phyloP scores from a whole-genome alignment of 2,113 vertebrate species.

The Ariopsis seemanni region DNA sequence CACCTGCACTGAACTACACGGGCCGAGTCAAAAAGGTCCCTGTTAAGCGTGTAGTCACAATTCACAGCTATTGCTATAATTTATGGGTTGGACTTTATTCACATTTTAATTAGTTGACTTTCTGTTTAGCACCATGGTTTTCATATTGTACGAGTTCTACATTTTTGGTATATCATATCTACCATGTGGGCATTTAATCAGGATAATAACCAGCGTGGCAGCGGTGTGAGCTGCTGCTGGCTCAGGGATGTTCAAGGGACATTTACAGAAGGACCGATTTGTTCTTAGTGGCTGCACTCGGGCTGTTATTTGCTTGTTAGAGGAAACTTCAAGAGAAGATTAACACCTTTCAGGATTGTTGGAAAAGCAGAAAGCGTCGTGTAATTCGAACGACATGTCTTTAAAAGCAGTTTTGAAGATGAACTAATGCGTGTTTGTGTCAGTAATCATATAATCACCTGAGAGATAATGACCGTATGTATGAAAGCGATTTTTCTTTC shows the following conservation, averaged over 20 bases:
- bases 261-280: slow-evolving; percentile 24
- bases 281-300: slow-evolving; percentile 3
- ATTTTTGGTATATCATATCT: neutral
- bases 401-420: slow-evolving; percentile 4
- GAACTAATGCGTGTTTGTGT: neutral
- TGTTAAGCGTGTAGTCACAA: neutral
- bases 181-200: neutral
- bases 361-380: neutral
- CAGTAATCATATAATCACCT: neutral
- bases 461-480: neutral
- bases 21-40: neutral
- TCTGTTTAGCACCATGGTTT: neutral
- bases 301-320: slow-evolving; percentile 21
- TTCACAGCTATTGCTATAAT: neutral
- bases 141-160: neutral
- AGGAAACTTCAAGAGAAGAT: slow-evolving; percentile 14
- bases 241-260: slow-evolving; percentile 3
- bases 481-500: no score
- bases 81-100: neutral
- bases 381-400: slow-evolving; percentile 21
- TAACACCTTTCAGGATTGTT: slow-evolving; percentile 9
- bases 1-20: neutral
- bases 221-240: neutral
- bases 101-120: neutral
- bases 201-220: neutral